Evolutionary conservation across 2,113 vertebrate species (phyloP), one percentile per base, ranked within the genome.

Genomic region (Rhadina sibilatrix): DNA sequence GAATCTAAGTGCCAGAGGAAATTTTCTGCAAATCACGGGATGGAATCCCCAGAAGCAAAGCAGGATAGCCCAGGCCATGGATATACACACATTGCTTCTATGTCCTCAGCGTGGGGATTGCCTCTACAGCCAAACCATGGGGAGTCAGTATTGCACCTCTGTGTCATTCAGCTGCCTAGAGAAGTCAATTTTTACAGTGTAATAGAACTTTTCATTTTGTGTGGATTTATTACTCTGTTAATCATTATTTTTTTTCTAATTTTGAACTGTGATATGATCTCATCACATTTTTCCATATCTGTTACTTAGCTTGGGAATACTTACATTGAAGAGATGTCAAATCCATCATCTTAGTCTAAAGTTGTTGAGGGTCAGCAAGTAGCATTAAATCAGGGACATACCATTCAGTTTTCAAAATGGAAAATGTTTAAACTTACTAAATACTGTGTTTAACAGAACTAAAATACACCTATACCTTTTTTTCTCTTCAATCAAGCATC

Each of bases 51-150:
- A 35, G 38, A 57, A 63, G 21, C 18, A 27, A 38, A 66, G 69
- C 23, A 28, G 57, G 23, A 47, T 7, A 28, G n/a, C 37, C 47
- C 42, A 33, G 15, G 38, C 7, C 10, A 5, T 10, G 5, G 21
- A 12, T 27, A 27, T 3, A 10, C 0, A 0, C 31, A 14, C 12
- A 12, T 8, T 9, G 16, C 12, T 21, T 5, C 65, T 27, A 1
- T 0, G 14, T 27, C 33, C 61, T 52, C 30, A 2, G 4, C 1
- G 9, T 33, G 38, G 19, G 38, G 15, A 33, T 8, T n/a, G 15
- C 40, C 49, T 37, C 57, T 25, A 2, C n/a, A 63, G 46, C 20
- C 30, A 10, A 63, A 30, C 13, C 4, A 2, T 1, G 1, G 17
- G 8, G 3, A 35, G 23, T 13, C 1, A 0, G 6, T 33, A 5